Evolutionary conservation across 2,888 invertebrate genomes (phyloP), one percentile per base, ranked within the genome.

Genomic region (Parapristionchus giblindavisi): DNA sequence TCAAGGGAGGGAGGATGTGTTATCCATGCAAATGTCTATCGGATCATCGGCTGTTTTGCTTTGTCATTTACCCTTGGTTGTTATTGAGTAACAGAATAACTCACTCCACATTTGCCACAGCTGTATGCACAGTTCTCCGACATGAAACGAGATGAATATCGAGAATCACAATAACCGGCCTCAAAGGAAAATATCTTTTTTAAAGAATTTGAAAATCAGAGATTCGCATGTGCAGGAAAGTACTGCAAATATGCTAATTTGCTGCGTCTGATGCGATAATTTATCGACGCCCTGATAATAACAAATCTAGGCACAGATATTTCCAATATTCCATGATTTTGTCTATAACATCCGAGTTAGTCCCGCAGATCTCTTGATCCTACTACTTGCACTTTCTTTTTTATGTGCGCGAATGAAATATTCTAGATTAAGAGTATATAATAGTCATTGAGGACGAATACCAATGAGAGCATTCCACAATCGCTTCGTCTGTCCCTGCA

Each of bases 101-200:
- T 58, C n/a, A 60, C 58, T 5, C 27, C 71, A 71, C 87, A 87
- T 51, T 80, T 81, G 14, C 79, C 79, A 72, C 87, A 87, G 60
- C 83, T 84, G 36, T 79, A 71, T 11, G 85, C 80, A 76, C 87
- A 87, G 68, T 86, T 85, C 66, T 83, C 82, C 1, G 79, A 65
- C 87, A 87, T 87, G 72, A 87, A 87, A 21, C 80, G 75, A n/a
- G 80, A 75, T 58, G 83, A 80, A 63, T 82, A 85, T 5, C 81
- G 73, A 54, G 85, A 85, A 38, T 84, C 84, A 72, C 87, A 87
- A 52, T 85, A 83, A n/a, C 87, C 83, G n/a, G 38, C 21, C 54
- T 71, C 38, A 3, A 65, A 65, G 8, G 43, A 61, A 24, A n/a
- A n/a, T n/a, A n/a, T n/a, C n/a, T n/a, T n/a, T 1, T 63, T 14